phyloP scores from a whole-genome alignment of 2,888 invertebrate genomes.

The Anorthoa munda region DNA sequence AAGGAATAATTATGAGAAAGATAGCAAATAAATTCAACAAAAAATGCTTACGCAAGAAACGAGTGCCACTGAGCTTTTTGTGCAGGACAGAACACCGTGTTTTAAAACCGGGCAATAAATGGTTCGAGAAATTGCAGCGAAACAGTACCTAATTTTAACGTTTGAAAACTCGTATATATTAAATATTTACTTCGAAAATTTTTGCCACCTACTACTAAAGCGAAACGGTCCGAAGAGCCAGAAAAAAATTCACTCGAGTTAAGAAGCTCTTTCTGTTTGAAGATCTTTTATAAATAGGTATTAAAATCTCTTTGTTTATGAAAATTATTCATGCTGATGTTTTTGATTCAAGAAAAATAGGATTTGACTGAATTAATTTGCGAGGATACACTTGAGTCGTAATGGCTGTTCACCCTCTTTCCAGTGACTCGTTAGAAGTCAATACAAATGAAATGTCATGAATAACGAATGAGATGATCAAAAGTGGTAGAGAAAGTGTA shows the following conservation, averaged over 20 bases:
- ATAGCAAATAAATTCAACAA: conserved; percentile 3
- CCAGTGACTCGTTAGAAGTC: conserved; percentile 67
- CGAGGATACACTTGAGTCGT: conserved; percentile 47
- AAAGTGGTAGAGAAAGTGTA: conserved; percentile 75
- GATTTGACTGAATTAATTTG: conserved; percentile 52
- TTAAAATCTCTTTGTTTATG: conserved; percentile 52
- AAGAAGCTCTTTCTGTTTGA: conserved; percentile 38
- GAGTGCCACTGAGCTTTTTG: conserved; percentile 6
- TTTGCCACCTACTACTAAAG: background rate
- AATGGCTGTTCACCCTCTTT: conserved; percentile 61
- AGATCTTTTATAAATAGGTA: conserved; percentile 33
- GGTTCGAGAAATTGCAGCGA: background rate
- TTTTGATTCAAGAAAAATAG: conserved; percentile 62
- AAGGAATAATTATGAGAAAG: background rate
- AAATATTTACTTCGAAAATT: conserved; percentile 10
- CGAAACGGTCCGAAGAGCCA: background rate
- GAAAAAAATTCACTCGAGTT: conserved; percentile 27
- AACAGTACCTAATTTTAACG: background rate
- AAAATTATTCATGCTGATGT: conserved; percentile 50
- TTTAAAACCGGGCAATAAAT: background rate
- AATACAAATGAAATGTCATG: conserved; percentile 81
- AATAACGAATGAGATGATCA: conserved; percentile 82
- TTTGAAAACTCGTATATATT: conserved; percentile 1
- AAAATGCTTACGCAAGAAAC: conserved; percentile 1
- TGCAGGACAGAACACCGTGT: background rate